Percentiles rank a stretch among this genome's conserved stretches.
Evolutionary conservation across 2,113 vertebrate genomes (phyloP).

Genomic region (Malurus cyaneus): DNA sequence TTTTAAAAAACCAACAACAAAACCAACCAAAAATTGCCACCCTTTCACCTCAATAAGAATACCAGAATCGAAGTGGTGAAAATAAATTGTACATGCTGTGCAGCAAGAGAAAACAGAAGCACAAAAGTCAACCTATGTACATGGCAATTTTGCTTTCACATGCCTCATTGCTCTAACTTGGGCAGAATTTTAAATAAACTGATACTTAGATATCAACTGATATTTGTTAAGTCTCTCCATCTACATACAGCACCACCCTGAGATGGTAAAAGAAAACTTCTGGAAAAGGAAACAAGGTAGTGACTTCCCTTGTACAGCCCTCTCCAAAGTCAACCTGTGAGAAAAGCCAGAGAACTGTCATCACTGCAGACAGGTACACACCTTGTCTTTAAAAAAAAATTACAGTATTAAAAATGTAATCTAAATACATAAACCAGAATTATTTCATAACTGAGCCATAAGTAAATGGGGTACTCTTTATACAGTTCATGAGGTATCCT

Average conservation of each 20-base stretch:
- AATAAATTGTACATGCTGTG: not conserved
- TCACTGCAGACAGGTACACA: not conserved
- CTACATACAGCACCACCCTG: not conserved
- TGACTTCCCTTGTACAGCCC: not conserved
- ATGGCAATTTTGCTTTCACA: not conserved
- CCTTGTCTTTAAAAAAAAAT: not conserved
- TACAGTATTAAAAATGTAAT: not conserved
- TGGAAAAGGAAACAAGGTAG: not conserved
- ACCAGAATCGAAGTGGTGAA: not conserved
- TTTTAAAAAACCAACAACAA: not conserved
- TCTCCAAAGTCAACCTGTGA: not conserved
- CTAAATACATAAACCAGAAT: not conserved
- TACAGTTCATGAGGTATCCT: not conserved
- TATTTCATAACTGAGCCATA: not conserved
- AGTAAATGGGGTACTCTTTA: not conserved
- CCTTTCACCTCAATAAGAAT: not conserved
- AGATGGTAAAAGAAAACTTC: not conserved
- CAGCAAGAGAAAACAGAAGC: not conserved
- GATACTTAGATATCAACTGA: not conserved
- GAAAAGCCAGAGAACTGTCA: not conserved
- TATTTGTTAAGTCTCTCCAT: not conserved
- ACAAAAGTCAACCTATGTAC: not conserved
- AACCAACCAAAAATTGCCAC: rapidly evolving
- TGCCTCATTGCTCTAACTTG: not conserved
- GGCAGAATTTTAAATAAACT: not conserved